phyloP scores from a whole-genome alignment of 2,888 invertebrate species.

The Drosophila merina region DNA sequence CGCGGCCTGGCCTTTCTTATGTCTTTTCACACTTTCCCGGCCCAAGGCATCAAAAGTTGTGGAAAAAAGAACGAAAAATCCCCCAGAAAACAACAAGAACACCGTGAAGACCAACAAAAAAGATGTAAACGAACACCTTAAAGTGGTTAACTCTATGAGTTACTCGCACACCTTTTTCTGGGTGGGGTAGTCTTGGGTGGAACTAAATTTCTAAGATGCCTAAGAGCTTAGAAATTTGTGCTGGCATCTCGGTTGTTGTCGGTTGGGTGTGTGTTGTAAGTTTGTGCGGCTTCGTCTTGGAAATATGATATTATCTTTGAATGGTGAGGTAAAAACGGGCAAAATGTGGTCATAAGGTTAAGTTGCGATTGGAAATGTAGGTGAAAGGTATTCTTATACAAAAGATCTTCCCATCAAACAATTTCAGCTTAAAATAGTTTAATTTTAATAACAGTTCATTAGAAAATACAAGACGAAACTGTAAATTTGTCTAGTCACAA shows the following conservation, averaged over 20 bases:
- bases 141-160: constrained; percentile 63
- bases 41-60: constrained; percentile 16
- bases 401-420: not conserved
- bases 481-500: not conserved
- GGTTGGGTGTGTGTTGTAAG: not conserved
- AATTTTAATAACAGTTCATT: not conserved
- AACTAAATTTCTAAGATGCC: constrained; percentile 39
- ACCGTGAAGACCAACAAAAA: constrained; percentile 43
- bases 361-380: constrained; percentile 55
- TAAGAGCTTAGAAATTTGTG: constrained; percentile 5
- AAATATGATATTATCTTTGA: constrained; percentile 45
- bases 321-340: constrained; percentile 8
- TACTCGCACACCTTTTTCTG: constrained; percentile 55
- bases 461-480: not conserved
- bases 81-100: constrained; percentile 36
- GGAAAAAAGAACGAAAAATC: constrained; percentile 7
- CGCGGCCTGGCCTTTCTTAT: constrained; percentile 73
- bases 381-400: constrained; percentile 11
- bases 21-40: constrained; percentile 71
- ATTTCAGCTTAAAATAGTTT: not conserved
- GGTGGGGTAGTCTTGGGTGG: constrained; percentile 39
- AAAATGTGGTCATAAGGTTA: constrained; percentile 65
- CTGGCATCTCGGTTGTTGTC: constrained; percentile 1
- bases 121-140: constrained; percentile 71
- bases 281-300: constrained; percentile 36